A percentile compares a stretch with the other conserved stretches of the same genome.
Conservation (phyloP, 2,113 vertebrate genomes). For the Chamaea fasciata region DNA sequence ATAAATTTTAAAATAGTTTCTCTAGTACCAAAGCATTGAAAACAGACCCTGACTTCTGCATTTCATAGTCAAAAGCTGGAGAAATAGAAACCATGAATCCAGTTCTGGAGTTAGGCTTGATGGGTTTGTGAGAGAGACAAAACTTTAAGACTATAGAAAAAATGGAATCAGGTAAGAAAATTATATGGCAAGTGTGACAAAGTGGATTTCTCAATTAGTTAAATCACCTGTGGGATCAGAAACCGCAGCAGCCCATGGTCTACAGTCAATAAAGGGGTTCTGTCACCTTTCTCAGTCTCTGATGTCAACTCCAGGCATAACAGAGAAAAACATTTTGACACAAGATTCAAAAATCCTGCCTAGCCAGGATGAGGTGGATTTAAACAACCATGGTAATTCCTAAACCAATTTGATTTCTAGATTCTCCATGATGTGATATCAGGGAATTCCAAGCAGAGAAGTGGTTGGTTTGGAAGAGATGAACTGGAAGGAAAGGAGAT, state of each 20-base stretch:
- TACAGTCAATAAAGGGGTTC: background rate
- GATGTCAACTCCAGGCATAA: background rate
- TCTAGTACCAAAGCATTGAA: background rate
- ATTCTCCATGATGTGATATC: accelerated
- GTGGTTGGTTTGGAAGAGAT: background rate
- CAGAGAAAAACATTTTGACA: background rate
- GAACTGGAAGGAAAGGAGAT: background rate
- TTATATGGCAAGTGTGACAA: background rate
- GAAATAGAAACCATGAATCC: background rate
- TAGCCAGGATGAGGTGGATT: background rate
- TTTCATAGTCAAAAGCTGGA: background rate
- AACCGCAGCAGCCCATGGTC: background rate
- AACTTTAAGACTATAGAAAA: background rate
- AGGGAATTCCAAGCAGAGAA: background rate
- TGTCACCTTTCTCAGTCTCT: background rate
- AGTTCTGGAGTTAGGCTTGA: background rate
- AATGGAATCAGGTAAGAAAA: background rate
- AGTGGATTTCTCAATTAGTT: background rate
- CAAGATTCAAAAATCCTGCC: background rate
- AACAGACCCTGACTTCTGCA: background rate
- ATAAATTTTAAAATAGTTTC: background rate
- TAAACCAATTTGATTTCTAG: background rate
- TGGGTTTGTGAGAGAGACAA: background rate
- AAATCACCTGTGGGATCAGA: background rate
- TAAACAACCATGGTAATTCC: background rate